phyloP scores from a whole-genome alignment of 2,113 vertebrate species.

The Hemichromis elongatus region DNA sequence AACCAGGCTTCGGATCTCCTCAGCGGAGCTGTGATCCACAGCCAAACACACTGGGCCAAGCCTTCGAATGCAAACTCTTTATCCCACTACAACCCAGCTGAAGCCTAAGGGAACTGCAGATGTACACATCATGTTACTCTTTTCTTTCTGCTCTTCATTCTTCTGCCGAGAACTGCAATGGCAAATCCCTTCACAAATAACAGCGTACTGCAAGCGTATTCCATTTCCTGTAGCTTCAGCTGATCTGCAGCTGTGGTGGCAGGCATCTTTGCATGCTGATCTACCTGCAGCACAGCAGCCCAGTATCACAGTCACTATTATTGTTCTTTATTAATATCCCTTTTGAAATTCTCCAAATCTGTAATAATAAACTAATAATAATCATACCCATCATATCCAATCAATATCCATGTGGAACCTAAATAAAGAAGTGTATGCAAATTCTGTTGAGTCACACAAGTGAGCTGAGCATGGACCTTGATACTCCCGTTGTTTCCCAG shows the following conservation, averaged over 20 bases:
- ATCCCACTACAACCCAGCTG: neutral
- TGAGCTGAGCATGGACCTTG: constrained; percentile 39
- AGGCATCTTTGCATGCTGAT: constrained; percentile 1
- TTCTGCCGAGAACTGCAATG: neutral
- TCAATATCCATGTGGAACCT: neutral
- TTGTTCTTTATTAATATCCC: neutral
- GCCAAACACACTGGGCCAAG: constrained; percentile 24
- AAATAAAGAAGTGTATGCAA: neutral
- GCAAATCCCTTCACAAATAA: constrained; percentile 27
- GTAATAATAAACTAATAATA: neutral
- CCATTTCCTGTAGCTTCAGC: constrained; percentile 24
- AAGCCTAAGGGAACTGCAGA: constrained; percentile 6
- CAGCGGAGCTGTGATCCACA: constrained; percentile 14
- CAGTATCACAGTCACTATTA: neutral
- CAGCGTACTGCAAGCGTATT: constrained; percentile 11
- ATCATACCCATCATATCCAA: no score
- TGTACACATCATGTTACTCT: constrained; percentile 24
- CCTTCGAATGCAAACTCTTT: constrained; percentile 9
- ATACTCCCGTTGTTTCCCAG: neutral
- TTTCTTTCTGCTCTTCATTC: constrained; percentile 6
- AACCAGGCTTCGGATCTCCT: neutral
- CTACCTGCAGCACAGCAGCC: neutral
- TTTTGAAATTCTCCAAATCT: neutral
- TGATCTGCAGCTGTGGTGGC: constrained; percentile 17
- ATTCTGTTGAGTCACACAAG: neutral